These are phyloP conservation scores for Ennomos erosarius DNA, from an alignment of 2,888 invertebrate species.

Conservation along the genomic window DNA sequence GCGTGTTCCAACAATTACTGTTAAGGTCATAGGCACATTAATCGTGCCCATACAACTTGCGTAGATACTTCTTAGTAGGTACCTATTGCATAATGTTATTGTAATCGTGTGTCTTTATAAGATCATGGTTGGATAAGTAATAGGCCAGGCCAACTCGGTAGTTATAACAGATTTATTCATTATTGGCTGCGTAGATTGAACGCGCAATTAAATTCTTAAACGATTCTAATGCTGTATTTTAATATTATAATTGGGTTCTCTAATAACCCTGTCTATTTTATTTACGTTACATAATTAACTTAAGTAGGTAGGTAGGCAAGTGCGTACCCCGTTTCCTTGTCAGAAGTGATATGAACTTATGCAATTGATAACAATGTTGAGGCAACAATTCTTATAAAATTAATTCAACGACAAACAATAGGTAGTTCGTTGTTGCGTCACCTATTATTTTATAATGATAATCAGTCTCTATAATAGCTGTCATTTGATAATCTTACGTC, in stretches of 20 bases:
- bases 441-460: conserved; percentile 29
- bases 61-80: conserved; percentile 19
- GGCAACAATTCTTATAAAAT: conserved; percentile 15
- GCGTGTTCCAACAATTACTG: conserved; percentile 25
- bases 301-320: neutral
- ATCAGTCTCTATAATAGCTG: conserved; percentile 18
- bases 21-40: conserved; percentile 18
- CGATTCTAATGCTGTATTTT: conserved; percentile 10
- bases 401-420: conserved; percentile 30
- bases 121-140: conserved; percentile 19
- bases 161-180: conserved; percentile 5
- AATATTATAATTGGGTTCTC: conserved; percentile 12
- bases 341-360: conserved; percentile 17
- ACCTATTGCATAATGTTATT: conserved; percentile 16
- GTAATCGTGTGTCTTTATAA: conserved; percentile 13
- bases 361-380: conserved; percentile 23
- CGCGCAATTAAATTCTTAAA: neutral
- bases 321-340: conserved; percentile 17
- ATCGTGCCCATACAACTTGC: conserved; percentile 9
- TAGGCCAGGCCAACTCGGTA: too few relatives aligned
- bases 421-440: conserved; percentile 33
- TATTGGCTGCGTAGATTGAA: conserved; percentile 5
- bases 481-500: conserved; percentile 9
- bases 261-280: conserved; percentile 8
- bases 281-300: conserved; percentile 25